Percentiles rank a stretch among this genome's conserved stretches.
Conservation (phyloP, 2,113 vertebrate genomes). For the Scopus umbretta region DNA sequence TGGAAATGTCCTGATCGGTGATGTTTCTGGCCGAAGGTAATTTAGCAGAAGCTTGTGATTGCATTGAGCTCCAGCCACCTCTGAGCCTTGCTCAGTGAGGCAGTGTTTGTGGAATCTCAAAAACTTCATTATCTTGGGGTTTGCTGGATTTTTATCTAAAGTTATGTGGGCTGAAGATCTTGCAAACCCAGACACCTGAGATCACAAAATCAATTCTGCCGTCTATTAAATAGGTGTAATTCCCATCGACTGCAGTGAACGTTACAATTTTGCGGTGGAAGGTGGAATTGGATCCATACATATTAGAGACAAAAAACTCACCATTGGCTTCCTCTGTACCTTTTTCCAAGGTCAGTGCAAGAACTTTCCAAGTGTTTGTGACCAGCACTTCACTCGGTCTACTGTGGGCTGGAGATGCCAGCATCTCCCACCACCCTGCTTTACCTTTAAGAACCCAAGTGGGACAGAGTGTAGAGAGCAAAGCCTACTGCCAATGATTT, state of each 20-base stretch:
- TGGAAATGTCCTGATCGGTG: background rate
- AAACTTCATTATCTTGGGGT: constrained; percentile 20
- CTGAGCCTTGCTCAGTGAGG: background rate
- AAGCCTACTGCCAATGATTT: background rate
- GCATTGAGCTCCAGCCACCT: background rate
- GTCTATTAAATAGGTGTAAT: constrained; percentile 51
- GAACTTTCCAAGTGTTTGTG: background rate
- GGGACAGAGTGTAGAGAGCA: background rate
- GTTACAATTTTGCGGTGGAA: background rate
- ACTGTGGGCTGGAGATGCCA: background rate
- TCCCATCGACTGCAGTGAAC: background rate
- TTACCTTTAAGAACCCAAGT: background rate
- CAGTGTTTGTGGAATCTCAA: constrained; percentile 15
- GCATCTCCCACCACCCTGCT: background rate
- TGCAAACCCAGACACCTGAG: background rate
- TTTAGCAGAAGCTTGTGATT: constrained; percentile 12
- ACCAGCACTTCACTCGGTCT: background rate
- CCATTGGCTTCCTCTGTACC: background rate
- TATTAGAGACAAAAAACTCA: background rate
- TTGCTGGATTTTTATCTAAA: constrained; percentile 46
- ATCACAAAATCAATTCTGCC: constrained; percentile 37
- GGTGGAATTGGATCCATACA: background rate
- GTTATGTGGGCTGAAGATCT: constrained; percentile 22
- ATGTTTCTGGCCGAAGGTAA: constrained; percentile 2
- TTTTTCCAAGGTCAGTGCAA: background rate